Evolutionary conservation across 2,888 invertebrate species (phyloP), one percentile per base, ranked within the genome.

Genomic region (Bombylius major): DNA sequence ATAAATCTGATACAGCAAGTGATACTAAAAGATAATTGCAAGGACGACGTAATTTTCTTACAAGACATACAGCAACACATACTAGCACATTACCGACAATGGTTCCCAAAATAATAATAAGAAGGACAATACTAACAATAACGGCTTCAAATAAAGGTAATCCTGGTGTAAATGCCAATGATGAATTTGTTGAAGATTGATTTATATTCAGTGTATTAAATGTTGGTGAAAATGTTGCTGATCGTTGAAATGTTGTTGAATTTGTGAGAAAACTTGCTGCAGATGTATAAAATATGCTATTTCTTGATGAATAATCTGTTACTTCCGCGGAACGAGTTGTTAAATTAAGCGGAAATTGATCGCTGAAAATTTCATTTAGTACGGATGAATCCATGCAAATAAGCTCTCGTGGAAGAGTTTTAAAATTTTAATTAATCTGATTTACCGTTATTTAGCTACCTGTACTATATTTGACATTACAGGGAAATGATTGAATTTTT

Each of bases 11-110:
- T 60, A 97, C 87, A 58, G 98, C 98, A 67, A 98, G 77, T 49
- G 96, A 96, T 50, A 97, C 95, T 55, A 97, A 82, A 61, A 93
- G 78, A 71, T 92, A 91, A 76, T 93, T 93, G 75, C 91, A 93
- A 53, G 89, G 92, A 65, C 88, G 82, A 67, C 91, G 83, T 66
- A 97, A 77, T 67, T 93, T 91, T 59, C 94, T 82, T 63, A 98
- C 98, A 66, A 95, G 84, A 69, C 93, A 90, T 55, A 98, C 95
- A 56, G 97, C 97, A 44, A 95, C 84, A 73, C 95, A 96, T 65
- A 98, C 96, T 58, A 97, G 78, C 57, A 95, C 82, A 77, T 99
- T 96, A 51, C 91, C 91, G 57, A 91, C 81, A 60, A 89, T 83
- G 5, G 91, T 91, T 61, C 85, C 87, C 59, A 87, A 72, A 62